These are phyloP conservation scores for Octonoba sinensis DNA, from an alignment of 2,888 invertebrate genomes.

Conservation along the genomic window DNA sequence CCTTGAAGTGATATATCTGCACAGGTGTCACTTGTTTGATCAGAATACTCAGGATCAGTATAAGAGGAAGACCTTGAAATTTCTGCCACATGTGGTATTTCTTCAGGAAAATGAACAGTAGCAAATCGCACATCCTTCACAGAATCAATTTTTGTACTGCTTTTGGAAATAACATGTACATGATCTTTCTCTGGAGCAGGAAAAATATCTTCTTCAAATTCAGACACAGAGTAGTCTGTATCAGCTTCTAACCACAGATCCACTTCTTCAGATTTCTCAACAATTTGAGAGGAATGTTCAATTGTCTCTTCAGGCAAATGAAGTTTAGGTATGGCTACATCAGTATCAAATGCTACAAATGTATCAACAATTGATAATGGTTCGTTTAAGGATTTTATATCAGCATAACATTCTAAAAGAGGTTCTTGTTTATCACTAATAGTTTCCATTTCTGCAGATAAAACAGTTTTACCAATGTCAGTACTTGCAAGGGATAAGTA, in stretches of 20 bases:
- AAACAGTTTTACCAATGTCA: constrained; percentile 19
- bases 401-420: constrained; percentile 51
- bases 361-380: constrained; percentile 24
- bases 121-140: constrained; percentile 1
- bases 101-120: constrained; percentile 18
- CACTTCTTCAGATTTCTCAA: constrained; percentile 41
- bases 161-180: background rate
- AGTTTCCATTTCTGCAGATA: too few species aligned
- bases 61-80: constrained; percentile 32
- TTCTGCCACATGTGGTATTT: constrained; percentile 6
- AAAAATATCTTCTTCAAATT: constrained; percentile 43
- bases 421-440: constrained; percentile 12
- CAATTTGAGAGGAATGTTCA: constrained; percentile 20
- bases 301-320: constrained; percentile 21
- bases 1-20: constrained; percentile 58
- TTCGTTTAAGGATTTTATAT: constrained; percentile 47
- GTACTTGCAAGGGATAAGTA: constrained; percentile 12
- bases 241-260: constrained; percentile 55
- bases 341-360: constrained; percentile 29
- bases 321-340: constrained; percentile 21
- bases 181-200: constrained; percentile 3
- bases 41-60: constrained; percentile 44
- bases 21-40: constrained; percentile 50
- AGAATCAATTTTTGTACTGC: background rate
- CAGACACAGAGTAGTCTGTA: constrained; percentile 50